A percentile compares a stretch with the other conserved stretches of the same genome.
Conservation (phyloP, 35 echinoderm and acorn worm species). For the Lytechinus pictus region DNA sequence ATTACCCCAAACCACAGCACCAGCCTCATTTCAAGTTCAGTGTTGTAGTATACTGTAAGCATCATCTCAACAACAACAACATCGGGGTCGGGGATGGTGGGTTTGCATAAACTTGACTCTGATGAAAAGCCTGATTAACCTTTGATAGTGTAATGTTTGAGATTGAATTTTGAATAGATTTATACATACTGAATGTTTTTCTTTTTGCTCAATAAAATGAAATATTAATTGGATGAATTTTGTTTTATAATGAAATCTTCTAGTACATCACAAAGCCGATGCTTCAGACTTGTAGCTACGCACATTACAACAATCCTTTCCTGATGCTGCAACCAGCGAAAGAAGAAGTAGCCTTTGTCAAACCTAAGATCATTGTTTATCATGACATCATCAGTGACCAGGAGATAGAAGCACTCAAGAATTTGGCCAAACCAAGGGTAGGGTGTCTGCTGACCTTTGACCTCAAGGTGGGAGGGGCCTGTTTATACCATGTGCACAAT, state of each 20-base stretch:
- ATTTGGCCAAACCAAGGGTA: conserved; percentile 78
- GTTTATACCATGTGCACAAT: neutral
- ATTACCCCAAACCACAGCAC: too few species aligned
- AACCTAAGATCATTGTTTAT: conserved; percentile 77
- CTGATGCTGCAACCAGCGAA: conserved; percentile 86
- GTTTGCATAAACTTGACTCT: too few species aligned
- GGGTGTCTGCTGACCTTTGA: neutral
- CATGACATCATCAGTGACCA: conserved; percentile 65
- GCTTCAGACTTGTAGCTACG: conserved; percentile 75
- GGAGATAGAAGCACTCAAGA: conserved; percentile 77
- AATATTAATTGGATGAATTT: neutral
- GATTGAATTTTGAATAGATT: too few species aligned
- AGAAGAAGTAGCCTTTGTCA: conserved; percentile 80
- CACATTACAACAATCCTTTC: conserved; percentile 71
- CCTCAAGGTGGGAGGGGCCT: neutral
- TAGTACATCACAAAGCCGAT: neutral
- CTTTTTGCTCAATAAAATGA: too few species aligned
- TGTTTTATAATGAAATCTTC: neutral
- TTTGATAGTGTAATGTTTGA: too few species aligned
- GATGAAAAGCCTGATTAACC: too few species aligned
- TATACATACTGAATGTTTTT: too few species aligned
- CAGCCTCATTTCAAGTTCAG: too few species aligned
- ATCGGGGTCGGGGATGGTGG: too few species aligned
- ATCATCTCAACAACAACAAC: too few species aligned
- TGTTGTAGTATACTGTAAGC: too few species aligned